Evolutionary conservation across 2,797 vertebrate genomes (phyloP).

Genomic region (Megalops cyprinoides): DNA sequence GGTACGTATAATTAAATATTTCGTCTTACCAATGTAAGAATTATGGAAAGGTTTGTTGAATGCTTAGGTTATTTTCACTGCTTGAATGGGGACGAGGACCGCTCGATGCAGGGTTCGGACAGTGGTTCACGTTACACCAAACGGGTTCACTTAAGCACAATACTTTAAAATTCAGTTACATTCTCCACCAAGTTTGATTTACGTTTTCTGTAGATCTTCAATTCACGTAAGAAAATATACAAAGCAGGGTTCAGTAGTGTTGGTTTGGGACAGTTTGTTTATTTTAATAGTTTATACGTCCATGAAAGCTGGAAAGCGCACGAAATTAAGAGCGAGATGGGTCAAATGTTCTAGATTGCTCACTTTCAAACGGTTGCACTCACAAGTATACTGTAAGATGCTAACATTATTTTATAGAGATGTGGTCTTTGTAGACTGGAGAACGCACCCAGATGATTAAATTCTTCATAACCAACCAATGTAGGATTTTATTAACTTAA

Average conservation of each 20-base stretch:
- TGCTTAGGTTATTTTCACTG: constrained; percentile 27
- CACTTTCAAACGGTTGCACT: constrained; percentile 69
- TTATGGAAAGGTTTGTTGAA: constrained; percentile 27
- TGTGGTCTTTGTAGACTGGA: constrained; percentile 58
- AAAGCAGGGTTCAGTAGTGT: constrained; percentile 25
- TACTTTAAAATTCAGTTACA: constrained; percentile 76
- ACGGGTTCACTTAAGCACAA: constrained; percentile 73
- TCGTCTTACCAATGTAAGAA: constrained; percentile 57
- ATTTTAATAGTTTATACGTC: constrained; percentile 65
- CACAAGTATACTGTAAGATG: constrained; percentile 55
- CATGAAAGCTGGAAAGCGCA: constrained; percentile 75
- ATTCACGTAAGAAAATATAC: constrained; percentile 17
- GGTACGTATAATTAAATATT: constrained; percentile 80
- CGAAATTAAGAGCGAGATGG: constrained; percentile 73
- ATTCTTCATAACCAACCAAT: constrained; percentile 45
- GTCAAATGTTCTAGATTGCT: constrained; percentile 71
- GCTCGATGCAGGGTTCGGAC: constrained; percentile 70
- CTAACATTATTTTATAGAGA: constrained; percentile 84
- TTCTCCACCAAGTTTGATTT: constrained; percentile 55
- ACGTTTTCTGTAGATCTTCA: constrained; percentile 48
- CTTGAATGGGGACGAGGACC: constrained; percentile 56
- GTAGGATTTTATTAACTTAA: constrained; percentile 91
- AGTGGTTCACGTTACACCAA: constrained; percentile 66
- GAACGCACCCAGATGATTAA: constrained; percentile 50
- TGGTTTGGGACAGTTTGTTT: constrained; percentile 24